Percentiles rank a stretch among this genome's conserved stretches.
These are phyloP conservation scores for Lutjanus campechanus DNA, from an alignment of 2,797 vertebrate genomes.

Conservation along the genomic window DNA sequence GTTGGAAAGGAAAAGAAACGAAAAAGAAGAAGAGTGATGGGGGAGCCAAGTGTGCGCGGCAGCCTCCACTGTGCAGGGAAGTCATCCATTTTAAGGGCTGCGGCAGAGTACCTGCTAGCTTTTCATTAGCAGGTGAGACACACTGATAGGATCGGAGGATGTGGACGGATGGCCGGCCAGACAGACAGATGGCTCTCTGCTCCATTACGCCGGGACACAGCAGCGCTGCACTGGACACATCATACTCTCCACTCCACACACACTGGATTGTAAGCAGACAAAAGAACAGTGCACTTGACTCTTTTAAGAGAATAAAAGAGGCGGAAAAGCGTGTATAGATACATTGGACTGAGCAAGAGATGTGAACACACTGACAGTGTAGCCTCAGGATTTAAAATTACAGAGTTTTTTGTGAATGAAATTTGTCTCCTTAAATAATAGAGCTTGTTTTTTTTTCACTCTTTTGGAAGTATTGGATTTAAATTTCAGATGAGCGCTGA, in stretches of 20 bases:
- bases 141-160: conserved; percentile 53
- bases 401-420: conserved; percentile 63
- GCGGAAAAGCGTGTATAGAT: conserved; percentile 17
- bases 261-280: conserved; percentile 28
- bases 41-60: conserved; percentile 15
- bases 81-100: conserved; percentile 63
- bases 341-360: conserved; percentile 39
- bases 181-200: conserved; percentile 59
- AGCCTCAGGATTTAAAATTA: conserved; percentile 45
- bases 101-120: conserved; percentile 62
- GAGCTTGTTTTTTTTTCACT: not conserved
- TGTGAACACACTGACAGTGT: conserved; percentile 36
- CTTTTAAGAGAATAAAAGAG: conserved; percentile 57
- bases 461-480: conserved; percentile 58
- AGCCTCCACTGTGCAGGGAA: conserved; percentile 50
- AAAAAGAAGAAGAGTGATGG: conserved; percentile 13
- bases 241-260: conserved; percentile 27
- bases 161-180: conserved; percentile 43
- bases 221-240: conserved; percentile 39
- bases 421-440: conserved; percentile 64
- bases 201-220: conserved; percentile 58
- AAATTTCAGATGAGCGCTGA: conserved; percentile 59
- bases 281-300: conserved; percentile 51
- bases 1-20: not conserved
- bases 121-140: conserved; percentile 72